Conservation (phyloP, 2,113 vertebrate species). For the Takifugu flavidus region DNA sequence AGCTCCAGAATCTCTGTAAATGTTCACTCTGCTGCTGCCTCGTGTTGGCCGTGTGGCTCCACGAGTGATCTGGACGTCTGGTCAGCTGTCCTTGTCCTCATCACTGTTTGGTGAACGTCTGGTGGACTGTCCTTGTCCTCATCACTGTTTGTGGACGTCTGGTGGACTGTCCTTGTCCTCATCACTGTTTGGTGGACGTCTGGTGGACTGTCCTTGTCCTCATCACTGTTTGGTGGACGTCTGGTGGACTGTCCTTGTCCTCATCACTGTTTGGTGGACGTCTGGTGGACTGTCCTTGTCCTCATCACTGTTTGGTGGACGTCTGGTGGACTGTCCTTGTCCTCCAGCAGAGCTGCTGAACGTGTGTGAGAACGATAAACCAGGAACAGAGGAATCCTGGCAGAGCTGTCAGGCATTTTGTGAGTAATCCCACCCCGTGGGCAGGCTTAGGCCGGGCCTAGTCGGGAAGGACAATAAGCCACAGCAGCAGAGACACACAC, state of each 20-base stretch:
- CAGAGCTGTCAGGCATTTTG: slow-evolving; percentile 60
- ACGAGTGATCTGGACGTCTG: background rate
- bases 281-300: background rate
- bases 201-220: slow-evolving; percentile 17
- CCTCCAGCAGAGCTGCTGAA: slow-evolving; percentile 40
- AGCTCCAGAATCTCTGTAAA: too few species aligned
- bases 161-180: background rate
- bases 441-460: slow-evolving; percentile 66
- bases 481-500: slow-evolving; percentile 61
- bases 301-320: slow-evolving; percentile 18
- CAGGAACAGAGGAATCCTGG: slow-evolving; percentile 59
- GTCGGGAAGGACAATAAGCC: slow-evolving; percentile 69
- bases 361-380: slow-evolving; percentile 68
- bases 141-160: slow-evolving; percentile 1
- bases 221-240: slow-evolving; percentile 21
- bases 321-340: slow-evolving; percentile 12
- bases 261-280: background rate
- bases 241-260: slow-evolving; percentile 16
- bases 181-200: slow-evolving; percentile 17
- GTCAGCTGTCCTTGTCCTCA: slow-evolving; percentile 18
- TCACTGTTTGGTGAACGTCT: too few species aligned
- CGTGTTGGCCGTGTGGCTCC: too few species aligned
- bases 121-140: slow-evolving; percentile 2
- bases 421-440: slow-evolving; percentile 72
- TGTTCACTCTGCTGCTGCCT: too few species aligned